These are phyloP conservation scores for Anthopleura sola DNA, from an alignment of 64 coral and sea anemone species.

Conservation along the genomic window DNA sequence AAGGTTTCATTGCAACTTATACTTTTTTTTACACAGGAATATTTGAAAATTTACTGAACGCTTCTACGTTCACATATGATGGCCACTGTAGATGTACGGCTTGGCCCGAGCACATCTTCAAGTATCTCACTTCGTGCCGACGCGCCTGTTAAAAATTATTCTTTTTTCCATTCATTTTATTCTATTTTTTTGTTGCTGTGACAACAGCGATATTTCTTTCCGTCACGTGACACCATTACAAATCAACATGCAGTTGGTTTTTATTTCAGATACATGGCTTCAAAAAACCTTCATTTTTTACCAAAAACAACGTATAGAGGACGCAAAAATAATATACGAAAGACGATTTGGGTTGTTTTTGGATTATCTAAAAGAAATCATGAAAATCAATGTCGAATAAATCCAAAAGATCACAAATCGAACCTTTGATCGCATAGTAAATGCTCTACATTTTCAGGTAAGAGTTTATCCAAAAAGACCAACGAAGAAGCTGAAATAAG, in stretches of 20 bases:
- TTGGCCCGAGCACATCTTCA: too few species aligned
- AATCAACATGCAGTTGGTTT: neutral
- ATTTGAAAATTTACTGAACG: too few species aligned
- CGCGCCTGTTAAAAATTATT: too few species aligned
- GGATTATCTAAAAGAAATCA: neutral
- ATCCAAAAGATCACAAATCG: neutral
- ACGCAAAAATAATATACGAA: neutral
- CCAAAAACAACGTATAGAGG: neutral
- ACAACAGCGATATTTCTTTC: slow-evolving; percentile 12
- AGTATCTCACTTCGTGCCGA: too few species aligned
- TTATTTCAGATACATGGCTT: neutral
- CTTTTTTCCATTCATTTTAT: neutral
- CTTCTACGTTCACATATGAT: too few species aligned
- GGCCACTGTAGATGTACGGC: too few species aligned
- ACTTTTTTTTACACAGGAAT: too few species aligned
- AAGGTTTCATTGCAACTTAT: too few species aligned
- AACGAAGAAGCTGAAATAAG: neutral
- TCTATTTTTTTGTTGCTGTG: neutral
- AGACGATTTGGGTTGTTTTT: neutral
- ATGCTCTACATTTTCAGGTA: neutral
- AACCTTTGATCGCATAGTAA: neutral
- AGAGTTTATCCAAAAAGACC: neutral
- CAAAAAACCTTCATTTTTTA: neutral
- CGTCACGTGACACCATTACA: neutral
- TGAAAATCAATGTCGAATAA: neutral